These are phyloP conservation scores for Lasioglossum pauxillum DNA, from an alignment of 2,888 invertebrate genomes.

Conservation along the genomic window DNA sequence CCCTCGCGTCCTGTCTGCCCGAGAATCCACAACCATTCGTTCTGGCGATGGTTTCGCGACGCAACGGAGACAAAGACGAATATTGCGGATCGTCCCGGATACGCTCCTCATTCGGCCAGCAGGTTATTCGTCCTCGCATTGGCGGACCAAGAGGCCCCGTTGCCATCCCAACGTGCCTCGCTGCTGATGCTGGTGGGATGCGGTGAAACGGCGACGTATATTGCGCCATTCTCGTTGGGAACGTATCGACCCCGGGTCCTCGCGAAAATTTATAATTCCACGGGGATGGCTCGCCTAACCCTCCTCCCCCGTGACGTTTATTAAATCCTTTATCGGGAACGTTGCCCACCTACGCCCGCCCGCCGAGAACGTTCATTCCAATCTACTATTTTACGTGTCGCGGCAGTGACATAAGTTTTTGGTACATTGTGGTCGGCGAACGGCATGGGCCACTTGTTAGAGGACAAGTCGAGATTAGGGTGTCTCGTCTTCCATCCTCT, in stretches of 20 bases:
- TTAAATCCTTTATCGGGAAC: constrained; percentile 51
- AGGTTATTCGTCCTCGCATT: constrained; percentile 13
- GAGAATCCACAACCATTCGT: not conserved
- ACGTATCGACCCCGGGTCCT: constrained; percentile 39
- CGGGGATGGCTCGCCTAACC: constrained; percentile 33
- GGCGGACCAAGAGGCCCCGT: not conserved
- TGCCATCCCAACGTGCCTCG: not conserved
- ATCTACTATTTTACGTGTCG: not conserved
- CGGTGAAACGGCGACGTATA: constrained; percentile 33
- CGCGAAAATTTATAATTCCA: constrained; percentile 57
- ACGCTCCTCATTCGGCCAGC: constrained; percentile 12
- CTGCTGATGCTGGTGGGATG: not conserved
- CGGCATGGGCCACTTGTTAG: constrained; percentile 7
- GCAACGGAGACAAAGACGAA: constrained; percentile 28
- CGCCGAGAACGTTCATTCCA: not conserved
- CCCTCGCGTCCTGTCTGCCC: not conserved
- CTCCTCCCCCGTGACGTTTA: constrained; percentile 43
- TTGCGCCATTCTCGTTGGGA: constrained; percentile 39
- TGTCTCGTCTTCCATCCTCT: not conserved
- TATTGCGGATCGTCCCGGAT: constrained; percentile 41
- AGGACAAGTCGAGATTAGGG: not conserved
- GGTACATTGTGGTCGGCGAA: not conserved
- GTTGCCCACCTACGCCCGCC: not conserved
- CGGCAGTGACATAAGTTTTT: constrained; percentile 1
- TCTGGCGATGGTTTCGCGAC: not conserved